phyloP scores from a whole-genome alignment of 2,797 vertebrate species.

The Podarcis lilfordi region DNA sequence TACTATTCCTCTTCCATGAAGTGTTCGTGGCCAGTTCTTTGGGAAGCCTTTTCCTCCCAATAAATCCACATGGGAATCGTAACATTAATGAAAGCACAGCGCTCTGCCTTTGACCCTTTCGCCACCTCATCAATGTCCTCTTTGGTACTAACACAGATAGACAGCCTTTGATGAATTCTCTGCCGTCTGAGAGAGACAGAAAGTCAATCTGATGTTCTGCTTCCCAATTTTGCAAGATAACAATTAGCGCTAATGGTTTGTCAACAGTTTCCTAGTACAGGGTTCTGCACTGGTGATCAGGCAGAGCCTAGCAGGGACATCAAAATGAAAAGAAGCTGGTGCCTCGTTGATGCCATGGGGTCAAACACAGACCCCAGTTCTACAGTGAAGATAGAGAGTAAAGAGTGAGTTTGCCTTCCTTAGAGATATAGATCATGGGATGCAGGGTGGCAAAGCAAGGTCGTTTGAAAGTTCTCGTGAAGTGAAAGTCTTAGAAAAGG shows the following conservation, averaged over 20 bases:
- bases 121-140: neutral
- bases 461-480: neutral
- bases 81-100: slow-evolving; percentile 12
- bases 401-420: neutral
- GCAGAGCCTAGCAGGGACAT: neutral
- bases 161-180: slow-evolving; percentile 27
- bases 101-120: neutral
- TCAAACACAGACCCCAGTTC: neutral
- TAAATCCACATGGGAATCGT: neutral
- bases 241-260: slow-evolving; percentile 19
- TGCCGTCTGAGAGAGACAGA: slow-evolving; percentile 16
- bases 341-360: slow-evolving; percentile 9
- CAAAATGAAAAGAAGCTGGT: neutral
- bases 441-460: neutral
- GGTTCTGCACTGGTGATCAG: neutral
- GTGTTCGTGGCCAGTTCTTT: neutral
- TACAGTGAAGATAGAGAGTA: neutral
- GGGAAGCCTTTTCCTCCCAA: neutral
- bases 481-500: neutral
- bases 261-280: slow-evolving; percentile 8
- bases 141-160: slow-evolving; percentile 4
- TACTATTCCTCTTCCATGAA: neutral
- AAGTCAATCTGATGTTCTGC: slow-evolving; percentile 22
- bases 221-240: slow-evolving; percentile 7
- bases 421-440: neutral